phyloP scores from a whole-genome alignment of 1,140 invertebrate genomes.

The Pachypeltis micranthus region DNA sequence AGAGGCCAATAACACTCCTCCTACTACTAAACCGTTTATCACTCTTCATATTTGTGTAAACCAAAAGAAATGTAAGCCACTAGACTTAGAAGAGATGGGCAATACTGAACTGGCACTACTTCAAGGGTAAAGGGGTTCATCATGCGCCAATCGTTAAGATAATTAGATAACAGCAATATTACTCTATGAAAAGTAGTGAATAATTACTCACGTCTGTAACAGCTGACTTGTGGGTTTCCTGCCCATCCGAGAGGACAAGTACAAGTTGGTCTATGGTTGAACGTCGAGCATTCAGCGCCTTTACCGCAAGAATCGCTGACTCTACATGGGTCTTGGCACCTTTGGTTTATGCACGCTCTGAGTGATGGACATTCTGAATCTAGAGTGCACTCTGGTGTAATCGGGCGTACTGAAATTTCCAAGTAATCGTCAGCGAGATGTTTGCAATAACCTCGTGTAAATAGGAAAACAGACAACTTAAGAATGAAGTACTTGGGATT shows the following conservation, averaged over 20 bases:
- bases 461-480: too few relatives aligned
- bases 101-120: background rate
- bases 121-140: too few relatives aligned
- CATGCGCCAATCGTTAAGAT: background rate
- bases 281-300: conserved; percentile 61
- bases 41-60: too few relatives aligned
- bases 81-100: too few relatives aligned
- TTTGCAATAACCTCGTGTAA: too few relatives aligned
- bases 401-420: conserved; percentile 37
- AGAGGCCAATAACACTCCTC: too few relatives aligned
- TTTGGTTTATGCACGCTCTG: conserved; percentile 61
- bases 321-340: conserved; percentile 66
- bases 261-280: conserved; percentile 62
- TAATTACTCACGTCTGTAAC: conserved; percentile 66
- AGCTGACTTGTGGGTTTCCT: conserved; percentile 72
- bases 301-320: conserved; percentile 63
- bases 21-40: too few relatives aligned
- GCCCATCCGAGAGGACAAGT: conserved; percentile 70
- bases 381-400: conserved; percentile 50
- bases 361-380: conserved; percentile 61
- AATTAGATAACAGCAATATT: conserved; percentile 35
- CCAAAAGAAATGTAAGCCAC: too few relatives aligned
- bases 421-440: too few relatives aligned
- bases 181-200: too few relatives aligned
- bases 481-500: too few relatives aligned